Percentiles rank a stretch among this genome's conserved stretches.
Evolutionary conservation across 2,113 vertebrate species (phyloP).

Genomic region (Campylomormyrus tamandua): DNA sequence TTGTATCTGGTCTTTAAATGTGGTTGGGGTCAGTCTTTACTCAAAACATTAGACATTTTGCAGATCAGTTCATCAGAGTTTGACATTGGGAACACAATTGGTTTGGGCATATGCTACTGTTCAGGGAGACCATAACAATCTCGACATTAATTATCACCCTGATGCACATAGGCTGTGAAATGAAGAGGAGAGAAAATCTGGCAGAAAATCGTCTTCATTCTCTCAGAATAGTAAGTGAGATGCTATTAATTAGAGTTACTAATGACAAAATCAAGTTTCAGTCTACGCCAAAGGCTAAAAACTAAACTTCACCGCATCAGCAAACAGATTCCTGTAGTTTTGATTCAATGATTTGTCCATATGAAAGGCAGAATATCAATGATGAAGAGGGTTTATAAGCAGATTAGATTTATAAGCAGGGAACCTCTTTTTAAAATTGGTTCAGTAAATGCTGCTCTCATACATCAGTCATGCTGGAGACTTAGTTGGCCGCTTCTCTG

Average conservation of each 20-base stretch:
- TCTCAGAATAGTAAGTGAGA: not conserved
- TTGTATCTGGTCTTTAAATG: not conserved
- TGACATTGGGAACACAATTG: not conserved
- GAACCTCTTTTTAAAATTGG: not conserved
- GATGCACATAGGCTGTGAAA: not conserved
- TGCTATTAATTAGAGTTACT: not conserved
- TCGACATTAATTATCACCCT: not conserved
- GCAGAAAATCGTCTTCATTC: not conserved
- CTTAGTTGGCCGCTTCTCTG: not conserved
- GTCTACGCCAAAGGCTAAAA: not conserved
- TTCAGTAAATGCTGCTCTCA: not conserved
- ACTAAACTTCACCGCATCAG: not conserved
- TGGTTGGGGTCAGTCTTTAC: not conserved
- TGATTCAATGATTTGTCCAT: not conserved
- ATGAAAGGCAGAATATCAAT: not conserved
- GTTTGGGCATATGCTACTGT: not conserved
- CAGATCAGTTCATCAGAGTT: not conserved
- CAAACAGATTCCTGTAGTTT: not conserved
- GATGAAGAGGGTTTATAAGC: not conserved
- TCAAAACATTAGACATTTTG: not conserved
- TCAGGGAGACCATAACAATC: not conserved
- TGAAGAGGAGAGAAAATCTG: not conserved
- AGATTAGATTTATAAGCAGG: not conserved
- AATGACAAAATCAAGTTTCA: not conserved
- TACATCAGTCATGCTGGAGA: not conserved